Conservation (phyloP, 2,888 invertebrate species). For the Coenonympha arcania region DNA sequence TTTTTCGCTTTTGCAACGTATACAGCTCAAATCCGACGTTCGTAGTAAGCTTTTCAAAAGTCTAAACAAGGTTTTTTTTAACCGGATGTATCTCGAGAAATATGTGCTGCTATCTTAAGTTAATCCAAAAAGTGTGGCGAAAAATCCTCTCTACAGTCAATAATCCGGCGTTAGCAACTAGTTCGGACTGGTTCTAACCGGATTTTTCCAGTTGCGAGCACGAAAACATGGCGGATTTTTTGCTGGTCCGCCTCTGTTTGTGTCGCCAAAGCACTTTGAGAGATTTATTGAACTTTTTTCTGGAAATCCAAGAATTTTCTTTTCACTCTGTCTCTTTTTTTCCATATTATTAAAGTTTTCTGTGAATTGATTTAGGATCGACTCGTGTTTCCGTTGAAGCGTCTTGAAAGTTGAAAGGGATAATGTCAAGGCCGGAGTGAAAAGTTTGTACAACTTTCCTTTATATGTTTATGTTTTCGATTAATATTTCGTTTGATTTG, state of each 20-base stretch:
- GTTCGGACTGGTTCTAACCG: conserved; percentile 29
- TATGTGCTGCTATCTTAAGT: conserved; percentile 2
- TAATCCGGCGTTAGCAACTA: conserved; percentile 30
- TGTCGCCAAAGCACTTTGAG: conserved; percentile 19
- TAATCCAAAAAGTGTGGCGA: conserved; percentile 22
- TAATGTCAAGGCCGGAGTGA: neutral
- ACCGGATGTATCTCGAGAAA: neutral
- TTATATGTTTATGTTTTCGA: neutral
- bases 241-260: conserved; percentile 21
- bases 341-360: conserved; percentile 4
- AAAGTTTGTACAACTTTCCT: neutral
- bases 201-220: conserved; percentile 28
- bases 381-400: neutral
- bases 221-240: conserved; percentile 26
- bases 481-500: neutral
- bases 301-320: conserved; percentile 8
- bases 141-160: conserved; percentile 28
- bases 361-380: neutral
- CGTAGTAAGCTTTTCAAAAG: neutral
- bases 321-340: no score
- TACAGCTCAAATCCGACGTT: neutral
- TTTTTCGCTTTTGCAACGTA: no score
- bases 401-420: no score
- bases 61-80: conserved; percentile 2
- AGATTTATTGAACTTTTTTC: conserved; percentile 23